These are phyloP conservation scores for Drosophila teissieri DNA, from an alignment of 1,140 invertebrate species.

Conservation along the genomic window DNA sequence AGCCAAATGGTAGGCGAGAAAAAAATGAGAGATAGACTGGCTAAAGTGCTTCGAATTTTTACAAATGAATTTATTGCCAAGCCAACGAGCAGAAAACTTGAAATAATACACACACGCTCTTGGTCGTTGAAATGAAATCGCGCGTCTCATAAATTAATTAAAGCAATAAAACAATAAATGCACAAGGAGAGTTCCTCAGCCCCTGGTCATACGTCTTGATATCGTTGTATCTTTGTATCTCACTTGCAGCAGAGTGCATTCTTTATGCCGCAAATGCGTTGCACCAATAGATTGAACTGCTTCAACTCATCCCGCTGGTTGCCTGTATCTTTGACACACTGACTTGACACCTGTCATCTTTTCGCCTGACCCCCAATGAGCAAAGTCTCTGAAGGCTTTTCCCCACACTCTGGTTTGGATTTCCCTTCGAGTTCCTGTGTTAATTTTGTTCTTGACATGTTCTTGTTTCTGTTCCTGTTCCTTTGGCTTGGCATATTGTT, in stretches of 20 bases:
- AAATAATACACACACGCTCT: slow-evolving; percentile 20
- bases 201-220: not conserved
- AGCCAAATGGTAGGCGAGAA: slow-evolving; percentile 35
- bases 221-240: slow-evolving; percentile 17
- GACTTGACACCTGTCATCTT: slow-evolving; percentile 80
- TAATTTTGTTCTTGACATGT: slow-evolving; percentile 64
- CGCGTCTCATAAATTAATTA: slow-evolving; percentile 76
- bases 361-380: slow-evolving; percentile 63
- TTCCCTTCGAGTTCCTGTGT: slow-evolving; percentile 26
- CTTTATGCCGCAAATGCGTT: slow-evolving; percentile 21
- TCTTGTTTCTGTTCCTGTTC: slow-evolving; percentile 24
- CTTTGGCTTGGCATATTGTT: slow-evolving; percentile 22
- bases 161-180: slow-evolving; percentile 61
- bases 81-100: slow-evolving; percentile 16
- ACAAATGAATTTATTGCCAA: slow-evolving; percentile 76
- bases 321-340: slow-evolving; percentile 51
- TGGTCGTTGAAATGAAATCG: slow-evolving; percentile 55
- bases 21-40: slow-evolving; percentile 74
- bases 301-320: slow-evolving; percentile 3
- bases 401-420: not conserved
- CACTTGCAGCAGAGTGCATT: slow-evolving; percentile 7
- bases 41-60: slow-evolving; percentile 65
- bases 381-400: not conserved
- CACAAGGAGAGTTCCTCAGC: slow-evolving; percentile 14
- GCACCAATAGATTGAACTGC: slow-evolving; percentile 35